These are phyloP conservation scores for Paramacrobiotus metropolitanus DNA, from an alignment of 1,140 invertebrate species.

Conservation along the genomic window DNA sequence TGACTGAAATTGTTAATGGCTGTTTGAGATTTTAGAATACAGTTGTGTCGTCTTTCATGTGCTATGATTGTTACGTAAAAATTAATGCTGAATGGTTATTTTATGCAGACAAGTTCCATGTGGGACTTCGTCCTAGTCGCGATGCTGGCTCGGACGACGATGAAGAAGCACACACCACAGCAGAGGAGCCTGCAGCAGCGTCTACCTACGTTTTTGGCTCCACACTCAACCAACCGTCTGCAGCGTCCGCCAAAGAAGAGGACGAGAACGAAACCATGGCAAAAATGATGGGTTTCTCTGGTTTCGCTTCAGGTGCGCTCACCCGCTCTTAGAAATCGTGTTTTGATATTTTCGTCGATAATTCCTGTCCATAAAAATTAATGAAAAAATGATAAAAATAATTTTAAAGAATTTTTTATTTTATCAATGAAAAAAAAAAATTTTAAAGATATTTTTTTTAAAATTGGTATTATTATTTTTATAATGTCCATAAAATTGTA, in stretches of 20 bases:
- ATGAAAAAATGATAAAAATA: no score
- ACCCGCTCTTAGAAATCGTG: background rate
- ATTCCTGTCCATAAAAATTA: background rate
- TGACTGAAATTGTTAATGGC: background rate
- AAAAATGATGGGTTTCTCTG: constrained; percentile 16
- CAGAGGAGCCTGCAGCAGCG: background rate
- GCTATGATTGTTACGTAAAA: background rate
- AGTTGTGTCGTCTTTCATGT: background rate
- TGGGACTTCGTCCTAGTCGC: no score
- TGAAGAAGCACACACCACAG: background rate
- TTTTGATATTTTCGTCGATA: background rate
- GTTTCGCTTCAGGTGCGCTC: constrained; percentile 12
- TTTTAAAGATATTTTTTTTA: background rate
- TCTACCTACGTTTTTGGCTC: background rate
- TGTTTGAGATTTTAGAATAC: background rate
- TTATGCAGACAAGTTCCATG: no score
- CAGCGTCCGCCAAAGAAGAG: background rate
- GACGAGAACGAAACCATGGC: constrained; percentile 9
- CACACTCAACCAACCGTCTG: background rate
- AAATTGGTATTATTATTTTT: background rate
- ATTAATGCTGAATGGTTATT: no score
- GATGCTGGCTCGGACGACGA: constrained; percentile 1
- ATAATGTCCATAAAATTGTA: no score
- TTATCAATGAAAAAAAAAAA: no score
- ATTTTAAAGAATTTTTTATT: background rate